Conservation (phyloP, 2,888 invertebrate species). For the Pherbina coryleti region DNA sequence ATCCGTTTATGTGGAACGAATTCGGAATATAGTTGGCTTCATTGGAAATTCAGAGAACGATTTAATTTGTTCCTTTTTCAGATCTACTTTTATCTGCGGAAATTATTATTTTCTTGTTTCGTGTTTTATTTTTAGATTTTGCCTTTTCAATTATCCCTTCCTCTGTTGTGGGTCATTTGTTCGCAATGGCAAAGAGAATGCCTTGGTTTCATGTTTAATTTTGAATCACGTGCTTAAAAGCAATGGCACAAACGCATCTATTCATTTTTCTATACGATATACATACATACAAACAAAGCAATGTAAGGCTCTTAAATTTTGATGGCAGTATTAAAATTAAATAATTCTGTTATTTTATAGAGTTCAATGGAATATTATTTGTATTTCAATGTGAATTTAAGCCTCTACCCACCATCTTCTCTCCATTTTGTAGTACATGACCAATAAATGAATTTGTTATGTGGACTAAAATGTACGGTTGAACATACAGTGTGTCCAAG, state of each 20-base stretch:
- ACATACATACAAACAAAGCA: too few relatives aligned
- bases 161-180: not conserved
- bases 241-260: conserved; percentile 25
- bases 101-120: not conserved
- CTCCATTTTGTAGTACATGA: too few relatives aligned
- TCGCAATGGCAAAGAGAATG: conserved; percentile 27
- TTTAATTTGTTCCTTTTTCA: conserved; percentile 17
- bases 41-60: conserved; percentile 16
- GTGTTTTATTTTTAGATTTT: not conserved
- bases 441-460: too few relatives aligned
- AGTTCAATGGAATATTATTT: too few relatives aligned
- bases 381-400: too few relatives aligned
- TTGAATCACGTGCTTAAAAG: conserved; percentile 45
- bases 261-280: conserved; percentile 1
- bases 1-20: too few relatives aligned
- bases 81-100: conserved; percentile 5
- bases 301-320: too few relatives aligned
- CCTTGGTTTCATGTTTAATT: conserved; percentile 21
- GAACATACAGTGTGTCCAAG: too few relatives aligned
- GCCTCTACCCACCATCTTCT: too few relatives aligned
- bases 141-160: conserved; percentile 33
- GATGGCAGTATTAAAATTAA: too few relatives aligned
- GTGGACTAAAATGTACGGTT: too few relatives aligned
- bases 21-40: not conserved
- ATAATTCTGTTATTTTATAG: too few relatives aligned